Evolutionary conservation across 2,113 vertebrate genomes (phyloP).

Genomic region (Halichoerus grypus): DNA sequence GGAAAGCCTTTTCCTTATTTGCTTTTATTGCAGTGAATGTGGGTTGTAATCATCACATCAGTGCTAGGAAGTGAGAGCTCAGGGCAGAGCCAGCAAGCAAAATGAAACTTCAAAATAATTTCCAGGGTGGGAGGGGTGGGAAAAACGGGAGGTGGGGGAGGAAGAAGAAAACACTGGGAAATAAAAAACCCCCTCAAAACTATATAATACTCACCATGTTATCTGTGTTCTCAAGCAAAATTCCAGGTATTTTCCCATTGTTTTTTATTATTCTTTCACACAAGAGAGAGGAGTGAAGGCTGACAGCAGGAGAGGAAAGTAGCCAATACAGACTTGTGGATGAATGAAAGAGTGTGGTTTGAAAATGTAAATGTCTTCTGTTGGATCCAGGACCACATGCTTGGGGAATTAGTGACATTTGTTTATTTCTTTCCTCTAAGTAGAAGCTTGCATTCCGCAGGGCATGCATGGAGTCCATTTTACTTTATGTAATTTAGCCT

Average conservation of each 20-base stretch:
- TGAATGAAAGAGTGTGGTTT: constrained; percentile 53
- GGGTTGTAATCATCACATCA: background rate
- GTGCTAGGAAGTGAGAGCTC: background rate
- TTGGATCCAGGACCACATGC: constrained; percentile 6
- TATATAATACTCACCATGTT: constrained; percentile 4
- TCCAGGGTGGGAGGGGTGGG: background rate
- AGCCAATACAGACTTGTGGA: constrained; percentile 35
- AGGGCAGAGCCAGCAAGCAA: background rate
- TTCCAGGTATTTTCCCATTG: constrained; percentile 57
- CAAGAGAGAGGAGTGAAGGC: constrained; percentile 41
- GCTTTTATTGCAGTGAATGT: constrained; percentile 33
- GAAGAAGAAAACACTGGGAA: background rate
- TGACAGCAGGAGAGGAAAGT: constrained; percentile 45
- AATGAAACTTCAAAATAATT: constrained; percentile 57
- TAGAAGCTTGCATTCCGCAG: constrained; percentile 46
- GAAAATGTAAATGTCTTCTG: constrained; percentile 44
- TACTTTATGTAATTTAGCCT: constrained; percentile 76
- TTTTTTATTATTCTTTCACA: constrained; percentile 57
- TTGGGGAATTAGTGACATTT: constrained; percentile 61
- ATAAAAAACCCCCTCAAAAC: constrained; percentile 14
- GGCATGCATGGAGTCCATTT: constrained; percentile 38
- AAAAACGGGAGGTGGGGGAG: background rate
- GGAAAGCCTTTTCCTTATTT: constrained; percentile 24
- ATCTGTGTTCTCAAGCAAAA: constrained; percentile 60
- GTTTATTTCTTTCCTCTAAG: constrained; percentile 28